These are phyloP conservation scores for Ormyrus thymus DNA, from an alignment of 2,888 invertebrate genomes.

Conservation along the genomic window DNA sequence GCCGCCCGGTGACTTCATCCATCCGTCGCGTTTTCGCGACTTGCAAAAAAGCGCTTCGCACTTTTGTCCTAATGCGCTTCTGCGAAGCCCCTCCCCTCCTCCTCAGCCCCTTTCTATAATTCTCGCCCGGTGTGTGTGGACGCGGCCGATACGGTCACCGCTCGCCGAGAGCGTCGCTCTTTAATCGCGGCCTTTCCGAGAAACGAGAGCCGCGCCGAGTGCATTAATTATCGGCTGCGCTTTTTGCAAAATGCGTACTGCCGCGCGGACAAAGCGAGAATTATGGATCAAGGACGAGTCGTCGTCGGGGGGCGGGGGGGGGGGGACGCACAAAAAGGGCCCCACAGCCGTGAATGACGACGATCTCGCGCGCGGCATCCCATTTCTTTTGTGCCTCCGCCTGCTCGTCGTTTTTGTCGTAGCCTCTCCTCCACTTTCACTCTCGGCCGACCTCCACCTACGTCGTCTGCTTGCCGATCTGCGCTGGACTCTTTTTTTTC, in stretches of 20 bases:
- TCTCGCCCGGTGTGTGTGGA: background rate
- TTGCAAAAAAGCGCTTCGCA: slow-evolving; percentile 26
- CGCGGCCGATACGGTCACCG: background rate
- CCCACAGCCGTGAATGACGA: background rate
- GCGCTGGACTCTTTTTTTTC: slow-evolving; percentile 3
- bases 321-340: slow-evolving; percentile 14
- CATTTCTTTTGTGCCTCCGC: slow-evolving; percentile 47
- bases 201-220: slow-evolving; percentile 19
- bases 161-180: background rate
- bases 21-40: slow-evolving; percentile 17
- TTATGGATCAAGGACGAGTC: slow-evolving; percentile 51
- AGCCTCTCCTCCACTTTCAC: slow-evolving; percentile 49
- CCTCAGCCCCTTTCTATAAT: slow-evolving; percentile 7
- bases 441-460: slow-evolving; percentile 48
- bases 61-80: slow-evolving; percentile 43
- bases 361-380: slow-evolving; percentile 23
- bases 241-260: slow-evolving; percentile 1
- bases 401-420: background rate
- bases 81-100: background rate
- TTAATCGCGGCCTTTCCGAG: slow-evolving; percentile 6
- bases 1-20: slow-evolving; percentile 37
- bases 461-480: slow-evolving; percentile 12
- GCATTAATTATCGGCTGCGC: slow-evolving; percentile 47
- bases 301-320: too few relatives aligned
- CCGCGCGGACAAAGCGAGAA: slow-evolving; percentile 29